Conservation (phyloP, 2,888 invertebrate species). For the Marasmarcha lunaedactyla region DNA sequence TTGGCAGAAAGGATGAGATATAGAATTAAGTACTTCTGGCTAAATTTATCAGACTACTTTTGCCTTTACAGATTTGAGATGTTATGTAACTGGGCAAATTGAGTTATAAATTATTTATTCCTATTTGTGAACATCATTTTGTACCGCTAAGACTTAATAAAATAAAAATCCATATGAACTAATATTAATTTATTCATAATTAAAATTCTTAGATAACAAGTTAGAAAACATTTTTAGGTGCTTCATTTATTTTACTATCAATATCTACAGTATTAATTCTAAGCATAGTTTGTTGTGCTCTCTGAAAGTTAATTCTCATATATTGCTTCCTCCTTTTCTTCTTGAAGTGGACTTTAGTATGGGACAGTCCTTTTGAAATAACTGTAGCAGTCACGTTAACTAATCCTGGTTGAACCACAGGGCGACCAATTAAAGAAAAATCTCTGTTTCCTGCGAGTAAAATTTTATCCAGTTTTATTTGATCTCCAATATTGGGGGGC, state of each 20-base stretch:
- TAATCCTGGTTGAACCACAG: slow-evolving; percentile 79
- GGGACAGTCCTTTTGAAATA: slow-evolving; percentile 85
- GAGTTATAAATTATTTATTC: too few species aligned
- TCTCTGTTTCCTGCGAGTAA: slow-evolving; percentile 82
- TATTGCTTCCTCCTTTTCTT: slow-evolving; percentile 84
- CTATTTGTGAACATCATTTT: too few species aligned
- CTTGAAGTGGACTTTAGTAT: slow-evolving; percentile 82
- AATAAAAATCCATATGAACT: neutral
- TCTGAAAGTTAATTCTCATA: slow-evolving; percentile 78
- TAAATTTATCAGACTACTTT: too few species aligned
- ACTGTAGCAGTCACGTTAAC: slow-evolving; percentile 84
- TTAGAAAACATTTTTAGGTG: slow-evolving; percentile 41
- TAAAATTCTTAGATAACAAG: too few species aligned
- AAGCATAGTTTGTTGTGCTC: slow-evolving; percentile 78
- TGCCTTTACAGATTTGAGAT: too few species aligned
- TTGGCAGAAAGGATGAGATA: too few species aligned
- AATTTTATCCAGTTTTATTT: slow-evolving; percentile 86
- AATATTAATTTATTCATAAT: slow-evolving; percentile 4
- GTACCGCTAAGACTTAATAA: too few species aligned
- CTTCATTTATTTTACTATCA: slow-evolving; percentile 62
- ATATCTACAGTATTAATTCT: slow-evolving; percentile 81
- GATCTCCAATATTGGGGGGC: slow-evolving; percentile 85
- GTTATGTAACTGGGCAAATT: too few species aligned
- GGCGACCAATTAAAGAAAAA: slow-evolving; percentile 85
- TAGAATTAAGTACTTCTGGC: too few species aligned